Evolutionary conservation across 1,140 invertebrate species (phyloP).

Genomic region (Helicoverpa armigera): DNA sequence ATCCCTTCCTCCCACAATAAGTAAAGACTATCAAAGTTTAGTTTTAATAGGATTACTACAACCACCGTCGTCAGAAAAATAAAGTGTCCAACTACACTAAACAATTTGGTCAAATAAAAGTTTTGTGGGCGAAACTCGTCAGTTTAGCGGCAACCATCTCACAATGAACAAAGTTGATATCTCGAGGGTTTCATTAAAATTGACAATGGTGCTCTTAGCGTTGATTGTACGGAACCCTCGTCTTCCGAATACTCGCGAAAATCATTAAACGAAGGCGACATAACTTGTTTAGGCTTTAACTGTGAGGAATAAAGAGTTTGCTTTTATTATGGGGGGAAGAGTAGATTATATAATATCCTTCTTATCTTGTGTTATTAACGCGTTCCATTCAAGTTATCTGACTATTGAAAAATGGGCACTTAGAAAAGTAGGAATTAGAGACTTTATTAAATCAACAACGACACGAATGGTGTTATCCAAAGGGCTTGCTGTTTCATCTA

Average conservation of each 20-base stretch:
- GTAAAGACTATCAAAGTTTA: not conserved
- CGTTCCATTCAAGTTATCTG: too few relatives aligned
- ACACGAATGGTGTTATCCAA: conserved; percentile 1
- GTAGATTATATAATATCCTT: not conserved
- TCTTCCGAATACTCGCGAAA: conserved; percentile 38
- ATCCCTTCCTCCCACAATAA: not conserved
- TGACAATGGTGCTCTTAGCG: conserved; percentile 59
- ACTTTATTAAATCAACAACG: too few relatives aligned
- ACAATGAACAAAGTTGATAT: conserved; percentile 62
- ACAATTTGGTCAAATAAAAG: conserved; percentile 49
- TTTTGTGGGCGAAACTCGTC: conserved; percentile 33
- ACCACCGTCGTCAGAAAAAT: conserved; percentile 8
- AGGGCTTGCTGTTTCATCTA: not conserved
- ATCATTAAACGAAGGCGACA: conserved; percentile 52
- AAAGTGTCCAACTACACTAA: conserved; percentile 34
- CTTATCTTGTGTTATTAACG: too few relatives aligned
- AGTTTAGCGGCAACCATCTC: not conserved
- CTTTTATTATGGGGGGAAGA: not conserved
- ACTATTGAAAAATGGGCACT: too few relatives aligned
- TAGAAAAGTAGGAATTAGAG: too few relatives aligned
- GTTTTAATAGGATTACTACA: not conserved
- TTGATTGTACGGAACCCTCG: conserved; percentile 51
- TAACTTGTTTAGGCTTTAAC: conserved; percentile 46
- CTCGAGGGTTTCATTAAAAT: conserved; percentile 58
- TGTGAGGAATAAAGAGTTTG: conserved; percentile 36